Evolutionary conservation across 2,113 vertebrate genomes (phyloP).

Genomic region (Phalacrocorax pelagicus): DNA sequence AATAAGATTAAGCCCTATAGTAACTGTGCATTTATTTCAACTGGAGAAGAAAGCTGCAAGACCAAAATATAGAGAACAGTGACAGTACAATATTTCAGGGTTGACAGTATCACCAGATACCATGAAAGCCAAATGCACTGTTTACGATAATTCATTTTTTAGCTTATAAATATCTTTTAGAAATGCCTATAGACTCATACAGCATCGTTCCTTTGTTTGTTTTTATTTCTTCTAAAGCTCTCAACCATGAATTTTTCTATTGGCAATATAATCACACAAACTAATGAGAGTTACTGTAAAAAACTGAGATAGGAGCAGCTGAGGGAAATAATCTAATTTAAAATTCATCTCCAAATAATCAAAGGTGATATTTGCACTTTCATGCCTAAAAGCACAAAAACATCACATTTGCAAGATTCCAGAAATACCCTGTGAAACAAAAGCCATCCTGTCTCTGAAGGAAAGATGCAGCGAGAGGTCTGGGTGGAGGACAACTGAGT

Average conservation of each 20-base stretch:
- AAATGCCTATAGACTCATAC: background rate
- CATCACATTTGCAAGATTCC: background rate
- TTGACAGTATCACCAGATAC: background rate
- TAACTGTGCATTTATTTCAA: background rate
- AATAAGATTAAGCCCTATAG: background rate
- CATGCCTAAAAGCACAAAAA: background rate
- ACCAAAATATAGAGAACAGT: background rate
- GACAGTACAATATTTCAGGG: background rate
- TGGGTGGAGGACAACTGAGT: background rate
- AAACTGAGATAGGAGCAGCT: background rate
- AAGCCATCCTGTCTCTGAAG: background rate
- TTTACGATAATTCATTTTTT: background rate
- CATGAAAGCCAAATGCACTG: background rate
- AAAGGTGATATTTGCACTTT: background rate
- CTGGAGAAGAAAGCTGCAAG: background rate
- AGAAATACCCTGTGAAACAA: background rate
- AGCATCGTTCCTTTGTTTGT: background rate
- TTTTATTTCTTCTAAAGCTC: background rate
- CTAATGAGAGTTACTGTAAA: background rate
- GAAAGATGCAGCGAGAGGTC: rapidly evolving
- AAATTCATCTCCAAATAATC: background rate
- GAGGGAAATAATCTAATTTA: background rate
- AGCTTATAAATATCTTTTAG: background rate
- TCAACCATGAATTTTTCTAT: background rate
- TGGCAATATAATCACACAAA: background rate